Evolutionary conservation across 2,888 invertebrate species (phyloP).

Genomic region (Dryocosmus kuriphilus): DNA sequence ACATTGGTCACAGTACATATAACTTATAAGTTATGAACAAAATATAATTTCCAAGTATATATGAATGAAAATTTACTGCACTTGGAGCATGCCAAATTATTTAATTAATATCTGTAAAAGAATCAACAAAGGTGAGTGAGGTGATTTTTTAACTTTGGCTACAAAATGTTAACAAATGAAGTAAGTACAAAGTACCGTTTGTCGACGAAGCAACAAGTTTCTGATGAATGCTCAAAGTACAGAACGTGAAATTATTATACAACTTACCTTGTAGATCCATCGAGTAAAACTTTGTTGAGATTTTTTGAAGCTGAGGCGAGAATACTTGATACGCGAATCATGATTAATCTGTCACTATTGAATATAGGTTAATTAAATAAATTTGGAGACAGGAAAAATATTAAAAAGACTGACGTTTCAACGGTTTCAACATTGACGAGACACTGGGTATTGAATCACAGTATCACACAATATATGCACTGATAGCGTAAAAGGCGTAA

Average conservation of each 20-base stretch:
- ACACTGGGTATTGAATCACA: neutral
- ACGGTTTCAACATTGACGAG: neutral
- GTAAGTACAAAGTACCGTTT: neutral
- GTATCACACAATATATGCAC: too few relatives aligned
- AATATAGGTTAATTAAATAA: neutral
- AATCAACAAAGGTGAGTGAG: neutral
- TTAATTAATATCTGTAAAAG: neutral
- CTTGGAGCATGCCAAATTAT: neutral
- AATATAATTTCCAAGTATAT: neutral
- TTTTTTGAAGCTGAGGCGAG: constrained; percentile 32
- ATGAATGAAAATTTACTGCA: neutral
- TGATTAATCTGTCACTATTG: neutral
- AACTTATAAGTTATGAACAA: too few relatives aligned
- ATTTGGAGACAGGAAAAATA: neutral
- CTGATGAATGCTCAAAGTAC: neutral
- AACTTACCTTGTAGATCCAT: constrained; percentile 30
- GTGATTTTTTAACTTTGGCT: neutral
- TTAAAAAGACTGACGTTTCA: neutral
- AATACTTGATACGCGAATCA: constrained; percentile 36
- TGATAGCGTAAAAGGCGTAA: too few relatives aligned
- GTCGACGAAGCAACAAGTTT: constrained; percentile 18
- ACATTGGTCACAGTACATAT: neutral
- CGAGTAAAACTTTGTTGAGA: constrained; percentile 32
- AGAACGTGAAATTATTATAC: neutral
- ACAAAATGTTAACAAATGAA: neutral